These are phyloP conservation scores for Prunella himalayana DNA, from an alignment of 2,113 vertebrate species.

Conservation along the genomic window DNA sequence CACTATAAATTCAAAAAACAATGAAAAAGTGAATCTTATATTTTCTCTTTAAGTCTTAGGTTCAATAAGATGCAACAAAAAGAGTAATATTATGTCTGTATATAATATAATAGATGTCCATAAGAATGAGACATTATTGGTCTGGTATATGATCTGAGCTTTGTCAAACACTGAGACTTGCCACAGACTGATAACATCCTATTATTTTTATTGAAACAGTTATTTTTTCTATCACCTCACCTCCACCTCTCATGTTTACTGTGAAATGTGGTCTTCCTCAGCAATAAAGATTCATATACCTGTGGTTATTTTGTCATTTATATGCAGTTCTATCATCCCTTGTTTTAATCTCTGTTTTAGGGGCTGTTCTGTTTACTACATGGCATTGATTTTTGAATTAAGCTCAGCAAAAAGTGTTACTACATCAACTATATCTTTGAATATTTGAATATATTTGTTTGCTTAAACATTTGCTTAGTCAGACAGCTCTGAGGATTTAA, in stretches of 20 bases:
- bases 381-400: constrained; percentile 56
- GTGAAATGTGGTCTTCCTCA: constrained; percentile 6
- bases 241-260: not conserved
- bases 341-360: constrained; percentile 55
- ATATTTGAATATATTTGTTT: constrained; percentile 68
- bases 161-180: not conserved
- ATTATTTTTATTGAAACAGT: not conserved
- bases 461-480: constrained; percentile 47
- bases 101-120: not conserved
- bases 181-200: not conserved
- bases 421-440: constrained; percentile 51
- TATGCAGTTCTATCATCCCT: constrained; percentile 36
- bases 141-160: not conserved
- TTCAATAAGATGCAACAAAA: not conserved
- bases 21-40: not conserved
- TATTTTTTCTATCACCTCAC: not conserved
- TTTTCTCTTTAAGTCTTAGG: not conserved
- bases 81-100: not conserved
- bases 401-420: constrained; percentile 48
- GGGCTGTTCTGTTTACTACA: constrained; percentile 35
- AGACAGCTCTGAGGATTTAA: constrained; percentile 25
- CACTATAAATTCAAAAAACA: not conserved
- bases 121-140: not conserved
- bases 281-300: constrained; percentile 30
- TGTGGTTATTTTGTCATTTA: constrained; percentile 63